phyloP scores from a whole-genome alignment of 2,113 vertebrate species.

The Orientallactaga bullata region DNA sequence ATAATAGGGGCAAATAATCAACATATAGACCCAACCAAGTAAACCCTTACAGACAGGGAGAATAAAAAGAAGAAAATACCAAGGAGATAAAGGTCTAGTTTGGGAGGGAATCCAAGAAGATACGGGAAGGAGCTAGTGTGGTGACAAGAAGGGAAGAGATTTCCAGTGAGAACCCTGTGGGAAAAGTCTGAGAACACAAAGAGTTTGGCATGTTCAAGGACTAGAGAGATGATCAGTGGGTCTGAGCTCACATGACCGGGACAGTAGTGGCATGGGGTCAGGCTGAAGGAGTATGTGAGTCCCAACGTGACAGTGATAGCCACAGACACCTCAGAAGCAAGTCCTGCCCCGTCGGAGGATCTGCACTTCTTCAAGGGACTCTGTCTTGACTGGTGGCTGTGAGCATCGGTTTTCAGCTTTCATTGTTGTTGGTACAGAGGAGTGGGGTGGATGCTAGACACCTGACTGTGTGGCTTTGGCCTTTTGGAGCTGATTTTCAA shows the following conservation, averaged over 20 bases:
- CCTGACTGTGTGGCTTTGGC: too few species aligned
- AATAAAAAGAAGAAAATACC: not conserved
- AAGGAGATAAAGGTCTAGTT: not conserved
- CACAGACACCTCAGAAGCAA: not conserved
- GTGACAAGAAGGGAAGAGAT: not conserved
- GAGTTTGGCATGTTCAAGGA: not conserved
- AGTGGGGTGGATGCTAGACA: too few species aligned
- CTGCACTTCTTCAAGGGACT: not conserved
- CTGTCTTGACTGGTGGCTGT: not conserved
- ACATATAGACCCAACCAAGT: not conserved
- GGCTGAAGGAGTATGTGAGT: not conserved
- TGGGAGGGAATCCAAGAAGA: not conserved
- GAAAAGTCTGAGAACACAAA: not conserved
- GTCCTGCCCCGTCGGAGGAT: not conserved
- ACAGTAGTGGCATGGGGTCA: not conserved
- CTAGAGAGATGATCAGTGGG: not conserved
- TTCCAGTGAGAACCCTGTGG: not conserved
- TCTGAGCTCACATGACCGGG: not conserved
- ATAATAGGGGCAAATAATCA: not conserved
- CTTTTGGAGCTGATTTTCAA: too few species aligned
- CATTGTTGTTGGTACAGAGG: not conserved
- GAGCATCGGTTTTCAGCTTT: not conserved
- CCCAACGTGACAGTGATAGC: not conserved
- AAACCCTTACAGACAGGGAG: not conserved
- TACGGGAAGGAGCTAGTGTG: not conserved